These are phyloP conservation scores for Erpornis zantholeuca DNA, from an alignment of 2,113 vertebrate genomes.

Conservation along the genomic window DNA sequence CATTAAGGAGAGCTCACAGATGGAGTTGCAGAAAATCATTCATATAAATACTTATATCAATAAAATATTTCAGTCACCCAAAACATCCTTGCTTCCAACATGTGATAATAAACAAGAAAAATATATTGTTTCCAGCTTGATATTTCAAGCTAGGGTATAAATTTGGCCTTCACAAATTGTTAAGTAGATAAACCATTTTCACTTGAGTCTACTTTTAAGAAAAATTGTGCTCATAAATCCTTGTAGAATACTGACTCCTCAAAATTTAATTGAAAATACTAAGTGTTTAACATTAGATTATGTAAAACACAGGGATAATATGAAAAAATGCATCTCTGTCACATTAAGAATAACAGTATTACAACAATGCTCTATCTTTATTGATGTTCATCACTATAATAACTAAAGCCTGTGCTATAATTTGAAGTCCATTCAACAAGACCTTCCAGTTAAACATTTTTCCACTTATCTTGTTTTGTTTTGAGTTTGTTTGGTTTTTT, in stretches of 20 bases:
- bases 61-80: neutral
- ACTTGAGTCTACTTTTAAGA: neutral
- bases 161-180: neutral
- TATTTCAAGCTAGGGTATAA: neutral
- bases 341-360: neutral
- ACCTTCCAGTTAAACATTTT: neutral
- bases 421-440: neutral
- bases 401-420: neutral
- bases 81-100: neutral
- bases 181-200: neutral
- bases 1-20: neutral
- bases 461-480: accelerated
- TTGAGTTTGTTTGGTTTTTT: neutral
- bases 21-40: neutral
- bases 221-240: neutral
- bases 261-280: neutral
- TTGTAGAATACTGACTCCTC: neutral
- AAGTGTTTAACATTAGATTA: neutral
- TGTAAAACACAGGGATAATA: neutral
- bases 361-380: neutral
- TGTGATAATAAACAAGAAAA: neutral
- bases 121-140: neutral
- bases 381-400: neutral
- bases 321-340: neutral
- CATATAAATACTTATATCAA: neutral